Evolutionary conservation across 2,888 invertebrate genomes (phyloP).

Genomic region (Macrophya alboannulata): DNA sequence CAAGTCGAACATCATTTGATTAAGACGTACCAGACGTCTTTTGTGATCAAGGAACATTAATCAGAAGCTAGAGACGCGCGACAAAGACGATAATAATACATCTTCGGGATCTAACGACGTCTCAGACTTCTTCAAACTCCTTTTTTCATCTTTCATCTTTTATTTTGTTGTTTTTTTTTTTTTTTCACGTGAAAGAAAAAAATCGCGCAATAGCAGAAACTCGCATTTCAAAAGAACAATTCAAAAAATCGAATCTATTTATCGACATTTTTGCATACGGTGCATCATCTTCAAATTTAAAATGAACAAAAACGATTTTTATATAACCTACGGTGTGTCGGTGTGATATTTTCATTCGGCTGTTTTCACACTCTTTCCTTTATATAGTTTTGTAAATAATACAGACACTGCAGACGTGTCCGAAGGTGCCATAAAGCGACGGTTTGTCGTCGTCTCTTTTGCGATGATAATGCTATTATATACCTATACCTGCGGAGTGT

Average conservation of each 20-base stretch:
- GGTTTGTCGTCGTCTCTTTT: neutral
- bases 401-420: neutral
- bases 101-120: neutral
- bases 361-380: neutral
- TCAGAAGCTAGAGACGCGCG: neutral
- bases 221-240: neutral
- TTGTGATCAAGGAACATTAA: constrained; percentile 6
- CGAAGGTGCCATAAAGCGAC: neutral
- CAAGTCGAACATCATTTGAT: constrained; percentile 19
- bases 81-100: neutral
- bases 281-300: neutral
- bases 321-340: neutral
- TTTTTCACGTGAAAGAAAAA: neutral
- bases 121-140: neutral
- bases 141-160: neutral
- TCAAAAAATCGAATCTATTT: too few species aligned
- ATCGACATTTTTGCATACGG: too few species aligned
- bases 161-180: too few species aligned
- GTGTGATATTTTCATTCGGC: neutral
- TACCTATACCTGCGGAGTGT: neutral
- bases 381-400: neutral
- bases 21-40: constrained; percentile 3
- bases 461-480: neutral
- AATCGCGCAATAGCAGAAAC: neutral
- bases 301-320: neutral